Evolutionary conservation across 2,888 invertebrate species (phyloP), one percentile per base, ranked within the genome.

Genomic region (Serrognathus titanus): DNA sequence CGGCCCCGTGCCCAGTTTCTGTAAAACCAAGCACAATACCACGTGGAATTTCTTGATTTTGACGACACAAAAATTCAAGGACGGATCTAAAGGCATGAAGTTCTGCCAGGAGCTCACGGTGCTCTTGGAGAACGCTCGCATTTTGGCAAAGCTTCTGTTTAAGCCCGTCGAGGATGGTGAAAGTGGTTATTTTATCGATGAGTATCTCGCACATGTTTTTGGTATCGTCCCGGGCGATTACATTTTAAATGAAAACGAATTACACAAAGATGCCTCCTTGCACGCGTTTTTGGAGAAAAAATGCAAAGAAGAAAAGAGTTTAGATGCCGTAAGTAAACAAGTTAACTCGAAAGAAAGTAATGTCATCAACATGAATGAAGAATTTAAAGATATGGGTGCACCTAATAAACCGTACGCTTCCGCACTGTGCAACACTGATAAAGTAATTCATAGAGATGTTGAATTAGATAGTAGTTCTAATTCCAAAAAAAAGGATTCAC

Each of bases 41-140:
- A 72, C 75, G 4, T 76, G 76, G 75, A 73, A 76, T 57, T 72
- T 72, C 56, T 61, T 77, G 46, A 70, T 75, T 50, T 69, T 72
- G 48, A 66, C 72, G 31, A 72, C 72, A 3, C 73, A 73, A 51
- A 74, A 72, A 54, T 67, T 66, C 59, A 64, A 70, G 11, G 62
- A 66, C 5, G 69, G 71, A 1, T 67, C 71, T 51, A 64, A 70
- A 35, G 74, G 71, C 0, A 54, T 63, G 10, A 71, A 72, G 57
- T 75, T 77, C 59, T 75, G 75, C 52, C 70, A 73, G 48, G 76
- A 77, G 61, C 57, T 77, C 20, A 69, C 70, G 9, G 72, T 70
- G 59, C 62, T 77, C 24, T 57, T 76, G 41, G 69, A 74, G 48
- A 74, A 74, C 55, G 68, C 74, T 7, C 63, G 71, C 50, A 60